phyloP scores from a whole-genome alignment of 2,113 vertebrate species.

The Oophaga pumilio region DNA sequence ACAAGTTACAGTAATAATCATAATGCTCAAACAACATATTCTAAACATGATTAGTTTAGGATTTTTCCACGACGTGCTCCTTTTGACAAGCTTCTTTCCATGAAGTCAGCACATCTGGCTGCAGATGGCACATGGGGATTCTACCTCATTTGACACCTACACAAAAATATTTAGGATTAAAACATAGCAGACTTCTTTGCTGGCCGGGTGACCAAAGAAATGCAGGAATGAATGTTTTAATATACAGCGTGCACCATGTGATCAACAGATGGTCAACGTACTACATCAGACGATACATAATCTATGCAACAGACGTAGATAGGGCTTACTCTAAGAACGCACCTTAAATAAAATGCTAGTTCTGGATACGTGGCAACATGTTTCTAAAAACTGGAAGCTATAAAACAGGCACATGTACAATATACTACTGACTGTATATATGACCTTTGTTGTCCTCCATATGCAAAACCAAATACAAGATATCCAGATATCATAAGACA shows the following conservation, averaged over 20 bases:
- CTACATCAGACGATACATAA: conserved; percentile 9
- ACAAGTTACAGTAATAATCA: neutral
- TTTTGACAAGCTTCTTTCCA: conserved; percentile 31
- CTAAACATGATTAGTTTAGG: conserved; percentile 1
- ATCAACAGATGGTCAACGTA: conserved; percentile 14
- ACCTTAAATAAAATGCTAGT: neutral
- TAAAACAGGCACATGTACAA: too few relatives aligned
- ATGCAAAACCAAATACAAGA: too few relatives aligned
- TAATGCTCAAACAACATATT: neutral
- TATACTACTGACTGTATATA: too few relatives aligned
- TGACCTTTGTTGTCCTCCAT: too few relatives aligned
- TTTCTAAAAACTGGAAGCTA: too few relatives aligned
- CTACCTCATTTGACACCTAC: conserved; percentile 47
- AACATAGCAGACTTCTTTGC: conserved; percentile 15
- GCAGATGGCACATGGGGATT: conserved; percentile 19
- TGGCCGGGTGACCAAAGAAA: neutral
- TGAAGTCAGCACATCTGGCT: conserved; percentile 37
- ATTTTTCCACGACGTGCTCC: conserved; percentile 30
- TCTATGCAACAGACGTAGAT: conserved; percentile 3
- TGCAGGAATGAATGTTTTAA: neutral
- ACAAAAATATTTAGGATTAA: conserved; percentile 30
- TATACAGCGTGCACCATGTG: conserved; percentile 1
- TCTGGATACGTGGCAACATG: too few relatives aligned
- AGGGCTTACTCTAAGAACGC: neutral
- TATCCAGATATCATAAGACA: too few relatives aligned